A percentile compares a stretch with the other conserved stretches of the same genome.
These are phyloP conservation scores for Globodera rostochiensis DNA, from an alignment of 1,140 invertebrate genomes.

Conservation along the genomic window DNA sequence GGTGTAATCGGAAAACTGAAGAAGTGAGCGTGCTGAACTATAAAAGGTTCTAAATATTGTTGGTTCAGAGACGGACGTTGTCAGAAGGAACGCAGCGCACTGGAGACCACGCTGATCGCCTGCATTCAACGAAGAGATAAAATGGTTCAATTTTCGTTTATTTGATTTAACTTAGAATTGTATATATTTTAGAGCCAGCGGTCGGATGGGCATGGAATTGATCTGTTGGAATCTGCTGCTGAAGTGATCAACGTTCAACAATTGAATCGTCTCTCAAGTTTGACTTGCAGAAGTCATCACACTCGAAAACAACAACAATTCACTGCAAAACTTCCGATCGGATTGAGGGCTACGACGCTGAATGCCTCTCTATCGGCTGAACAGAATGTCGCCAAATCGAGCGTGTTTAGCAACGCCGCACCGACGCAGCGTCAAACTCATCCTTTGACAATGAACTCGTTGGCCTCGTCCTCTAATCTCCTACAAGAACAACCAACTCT, in stretches of 20 bases:
- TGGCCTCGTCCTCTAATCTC: too few relatives aligned
- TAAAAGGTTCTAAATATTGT: background rate
- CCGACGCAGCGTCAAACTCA: too few relatives aligned
- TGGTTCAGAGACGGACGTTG: background rate
- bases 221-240: too few relatives aligned
- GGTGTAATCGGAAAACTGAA: slow-evolving; percentile 1
- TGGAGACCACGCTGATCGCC: slow-evolving; percentile 1
- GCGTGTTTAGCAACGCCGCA: too few relatives aligned
- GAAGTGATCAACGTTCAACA: too few relatives aligned
- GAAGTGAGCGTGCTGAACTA: background rate
- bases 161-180: background rate
- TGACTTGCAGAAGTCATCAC: background rate
- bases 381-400: too few relatives aligned
- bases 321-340: background rate
- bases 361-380: too few relatives aligned
- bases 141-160: background rate
- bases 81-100: background rate
- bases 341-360: background rate
- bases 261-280: too few relatives aligned
- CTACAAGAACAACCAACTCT: background rate
- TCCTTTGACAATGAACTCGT: too few relatives aligned
- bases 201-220: background rate
- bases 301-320: background rate
- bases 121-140: slow-evolving; percentile 13
- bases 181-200: background rate